Conservation (phyloP, 2,113 vertebrate species). For the Lontra canadensis region DNA sequence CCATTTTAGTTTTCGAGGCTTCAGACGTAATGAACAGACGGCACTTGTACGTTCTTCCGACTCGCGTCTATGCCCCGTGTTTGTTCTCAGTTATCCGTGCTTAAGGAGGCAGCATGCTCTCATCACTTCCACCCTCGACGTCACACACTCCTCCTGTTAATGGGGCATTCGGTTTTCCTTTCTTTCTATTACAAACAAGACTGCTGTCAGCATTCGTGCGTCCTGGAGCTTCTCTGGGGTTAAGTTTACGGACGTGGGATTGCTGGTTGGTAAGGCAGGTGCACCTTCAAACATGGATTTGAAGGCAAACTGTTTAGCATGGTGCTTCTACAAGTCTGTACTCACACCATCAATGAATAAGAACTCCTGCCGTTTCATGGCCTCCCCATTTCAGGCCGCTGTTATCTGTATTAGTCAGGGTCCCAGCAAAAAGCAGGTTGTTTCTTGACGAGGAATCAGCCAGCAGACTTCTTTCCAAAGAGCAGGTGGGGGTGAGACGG, state of each 20-base stretch:
- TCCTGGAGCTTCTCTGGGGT: background rate
- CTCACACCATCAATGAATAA: background rate
- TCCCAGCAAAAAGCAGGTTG: background rate
- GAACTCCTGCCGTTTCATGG: background rate
- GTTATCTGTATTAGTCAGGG: background rate
- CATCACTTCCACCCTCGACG: rapidly evolving
- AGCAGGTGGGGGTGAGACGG: background rate
- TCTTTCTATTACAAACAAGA: background rate
- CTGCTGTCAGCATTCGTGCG: rapidly evolving
- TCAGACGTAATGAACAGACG: background rate
- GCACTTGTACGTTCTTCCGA: background rate
- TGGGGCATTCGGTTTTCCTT: no score
- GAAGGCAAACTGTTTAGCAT: background rate
- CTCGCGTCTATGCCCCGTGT: rapidly evolving
- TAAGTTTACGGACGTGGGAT: rapidly evolving
- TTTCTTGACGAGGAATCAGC: background rate
- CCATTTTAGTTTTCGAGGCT: background rate
- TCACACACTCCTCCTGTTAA: rapidly evolving
- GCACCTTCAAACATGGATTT: background rate
- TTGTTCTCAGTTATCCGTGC: no score
- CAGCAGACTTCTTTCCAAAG: background rate
- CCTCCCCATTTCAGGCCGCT: background rate
- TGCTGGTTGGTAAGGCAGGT: background rate
- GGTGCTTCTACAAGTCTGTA: background rate
- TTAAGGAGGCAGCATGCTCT: rapidly evolving